phyloP scores from a whole-genome alignment of 2,888 invertebrate genomes.

The Clepsis dumicolana region DNA sequence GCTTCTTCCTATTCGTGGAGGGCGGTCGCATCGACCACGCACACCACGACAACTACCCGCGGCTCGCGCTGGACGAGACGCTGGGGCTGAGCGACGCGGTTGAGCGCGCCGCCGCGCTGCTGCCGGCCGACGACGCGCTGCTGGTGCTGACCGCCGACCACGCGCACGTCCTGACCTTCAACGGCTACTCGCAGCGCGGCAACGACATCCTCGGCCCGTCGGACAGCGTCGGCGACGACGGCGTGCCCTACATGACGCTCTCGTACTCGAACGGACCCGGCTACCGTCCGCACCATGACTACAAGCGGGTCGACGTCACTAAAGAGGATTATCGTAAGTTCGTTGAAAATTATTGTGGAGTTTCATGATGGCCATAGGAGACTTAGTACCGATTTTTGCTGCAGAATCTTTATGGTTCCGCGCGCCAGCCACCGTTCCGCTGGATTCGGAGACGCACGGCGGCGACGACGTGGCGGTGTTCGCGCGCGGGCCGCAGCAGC shows the following conservation, averaged over 20 bases:
- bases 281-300: conserved; percentile 67
- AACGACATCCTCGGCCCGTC: conserved; percentile 71
- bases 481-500: conserved; percentile 90
- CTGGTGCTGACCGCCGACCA: conserved; percentile 93
- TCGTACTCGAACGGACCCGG: conserved; percentile 89
- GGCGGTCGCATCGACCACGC: conserved; percentile 89
- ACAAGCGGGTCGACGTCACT: conserved; percentile 78
- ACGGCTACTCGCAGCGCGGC: conserved; percentile 88
- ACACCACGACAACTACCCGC: conserved; percentile 87
- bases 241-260: conserved; percentile 86
- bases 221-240: conserved; percentile 75
- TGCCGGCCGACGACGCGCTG: conserved; percentile 88
- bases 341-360: neutral
- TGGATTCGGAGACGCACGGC: conserved; percentile 89
- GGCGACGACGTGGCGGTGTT: conserved; percentile 93
- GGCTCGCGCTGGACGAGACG: conserved; percentile 89
- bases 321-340: conserved; percentile 60
- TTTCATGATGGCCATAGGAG: neutral
- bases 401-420: conserved; percentile 55
- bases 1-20: conserved; percentile 93
- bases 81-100: conserved; percentile 88
- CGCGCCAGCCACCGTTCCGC: conserved; percentile 82
- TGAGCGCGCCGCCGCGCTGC: conserved; percentile 69
- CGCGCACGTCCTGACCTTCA: conserved; percentile 89
- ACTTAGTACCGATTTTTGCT: neutral